These are phyloP conservation scores for Drosophila teissieri DNA, from an alignment of 1,140 invertebrate genomes.

Conservation along the genomic window DNA sequence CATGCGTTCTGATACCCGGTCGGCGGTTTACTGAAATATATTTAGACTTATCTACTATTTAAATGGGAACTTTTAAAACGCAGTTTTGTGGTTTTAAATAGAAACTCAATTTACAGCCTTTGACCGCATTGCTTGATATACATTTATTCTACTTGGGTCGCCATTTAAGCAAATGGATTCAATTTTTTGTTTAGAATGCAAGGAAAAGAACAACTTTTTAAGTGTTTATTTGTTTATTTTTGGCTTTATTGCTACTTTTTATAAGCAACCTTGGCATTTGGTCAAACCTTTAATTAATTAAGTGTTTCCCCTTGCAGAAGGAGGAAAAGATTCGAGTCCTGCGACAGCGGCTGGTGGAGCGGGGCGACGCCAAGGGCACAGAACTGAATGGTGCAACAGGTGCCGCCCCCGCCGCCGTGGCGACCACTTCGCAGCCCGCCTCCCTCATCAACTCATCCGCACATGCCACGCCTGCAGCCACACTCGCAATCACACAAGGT, in stretches of 20 bases:
- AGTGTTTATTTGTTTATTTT: too few relatives aligned
- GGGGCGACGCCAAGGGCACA: conserved; percentile 86
- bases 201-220: too few relatives aligned
- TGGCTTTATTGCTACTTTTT: too few relatives aligned
- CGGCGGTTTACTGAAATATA: not conserved
- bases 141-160: too few relatives aligned
- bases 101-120: too few relatives aligned
- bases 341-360: conserved; percentile 91
- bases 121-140: too few relatives aligned
- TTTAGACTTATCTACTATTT: not conserved
- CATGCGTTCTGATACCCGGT: not conserved
- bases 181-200: too few relatives aligned
- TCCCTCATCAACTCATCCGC: conserved; percentile 66
- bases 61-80: not conserved
- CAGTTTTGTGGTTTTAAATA: not conserved
- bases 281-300: too few relatives aligned
- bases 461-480: conserved; percentile 75
- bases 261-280: too few relatives aligned
- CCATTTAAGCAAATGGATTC: too few relatives aligned
- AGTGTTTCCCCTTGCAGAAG: conserved; percentile 87
- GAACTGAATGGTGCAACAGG: conserved; percentile 85
- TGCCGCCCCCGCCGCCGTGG: conserved; percentile 63
- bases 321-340: conserved; percentile 93
- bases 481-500: conserved; percentile 86
- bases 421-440: conserved; percentile 48